A percentile compares a stretch with the other conserved stretches of the same genome.
Conservation (phyloP, 2,113 vertebrate species). For the Prunella himalayana region DNA sequence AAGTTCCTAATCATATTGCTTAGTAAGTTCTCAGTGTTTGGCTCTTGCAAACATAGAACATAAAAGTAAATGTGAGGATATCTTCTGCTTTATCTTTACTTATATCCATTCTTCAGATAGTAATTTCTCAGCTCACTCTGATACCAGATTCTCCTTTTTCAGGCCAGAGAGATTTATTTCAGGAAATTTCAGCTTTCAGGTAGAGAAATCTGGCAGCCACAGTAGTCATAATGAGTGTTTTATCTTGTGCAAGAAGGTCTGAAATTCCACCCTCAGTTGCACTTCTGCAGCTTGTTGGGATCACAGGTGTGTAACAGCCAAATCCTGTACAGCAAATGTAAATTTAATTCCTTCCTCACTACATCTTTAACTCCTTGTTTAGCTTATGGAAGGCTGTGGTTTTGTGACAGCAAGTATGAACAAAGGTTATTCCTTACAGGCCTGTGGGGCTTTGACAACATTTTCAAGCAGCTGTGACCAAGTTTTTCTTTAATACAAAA, state of each 20-base stretch:
- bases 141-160: slow-evolving; percentile 44
- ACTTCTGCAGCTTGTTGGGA: neutral
- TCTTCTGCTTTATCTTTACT: neutral
- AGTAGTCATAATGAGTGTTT: slow-evolving; percentile 3
- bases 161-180: neutral
- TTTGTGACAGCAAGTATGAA: neutral
- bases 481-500: neutral
- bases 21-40: neutral
- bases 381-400: neutral
- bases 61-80: neutral
- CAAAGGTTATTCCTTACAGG: neutral
- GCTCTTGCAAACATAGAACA: neutral
- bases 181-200: slow-evolving; percentile 1
- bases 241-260: slow-evolving; percentile 13
- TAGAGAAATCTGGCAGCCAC: slow-evolving; percentile 6
- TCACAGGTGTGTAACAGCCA: neutral
- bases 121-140: neutral
- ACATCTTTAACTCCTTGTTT: neutral
- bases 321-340: neutral
- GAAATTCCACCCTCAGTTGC: slow-evolving; percentile 16
- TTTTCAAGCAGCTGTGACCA: neutral
- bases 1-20: neutral
- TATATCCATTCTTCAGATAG: slow-evolving; percentile 12
- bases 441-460: neutral
- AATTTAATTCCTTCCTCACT: neutral